These are phyloP conservation scores for Nephotettix cincticeps DNA, from an alignment of 1,140 invertebrate genomes.

Conservation along the genomic window DNA sequence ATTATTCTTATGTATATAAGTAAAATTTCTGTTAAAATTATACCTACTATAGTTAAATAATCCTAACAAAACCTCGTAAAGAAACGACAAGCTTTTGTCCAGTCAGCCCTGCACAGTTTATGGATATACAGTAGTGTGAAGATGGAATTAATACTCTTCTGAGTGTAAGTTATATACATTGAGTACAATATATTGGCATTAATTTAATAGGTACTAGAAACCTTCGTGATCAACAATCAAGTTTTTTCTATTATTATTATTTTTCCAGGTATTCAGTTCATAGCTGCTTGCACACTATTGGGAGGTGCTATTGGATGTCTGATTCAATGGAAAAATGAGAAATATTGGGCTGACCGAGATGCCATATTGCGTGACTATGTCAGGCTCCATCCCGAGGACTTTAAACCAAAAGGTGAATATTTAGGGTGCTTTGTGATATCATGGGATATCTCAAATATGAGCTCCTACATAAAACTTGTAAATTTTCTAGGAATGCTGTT, in stretches of 20 bases:
- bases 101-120: no score
- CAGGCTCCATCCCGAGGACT: conserved; percentile 67
- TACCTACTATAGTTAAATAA: no score
- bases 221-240: background rate
- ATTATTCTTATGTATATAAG: background rate
- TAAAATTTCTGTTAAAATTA: background rate
- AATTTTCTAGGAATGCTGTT: background rate
- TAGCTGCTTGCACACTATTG: background rate
- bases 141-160: no score
- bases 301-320: background rate
- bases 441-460: background rate
- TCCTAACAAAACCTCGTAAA: no score
- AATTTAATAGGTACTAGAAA: no score
- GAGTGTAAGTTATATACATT: no score
- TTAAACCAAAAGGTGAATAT: conserved; percentile 56
- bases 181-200: no score
- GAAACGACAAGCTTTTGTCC: no score
- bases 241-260: background rate
- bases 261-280: background rate
- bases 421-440: background rate
- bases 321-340: background rate
- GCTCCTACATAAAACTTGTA: background rate
- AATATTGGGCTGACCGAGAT: conserved; percentile 59
- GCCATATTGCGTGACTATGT: conserved; percentile 67
- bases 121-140: no score